Percentiles rank a stretch among this genome's conserved stretches.
These are phyloP conservation scores for Glaucidium brasilianum DNA, from an alignment of 2,113 vertebrate genomes.

Conservation along the genomic window DNA sequence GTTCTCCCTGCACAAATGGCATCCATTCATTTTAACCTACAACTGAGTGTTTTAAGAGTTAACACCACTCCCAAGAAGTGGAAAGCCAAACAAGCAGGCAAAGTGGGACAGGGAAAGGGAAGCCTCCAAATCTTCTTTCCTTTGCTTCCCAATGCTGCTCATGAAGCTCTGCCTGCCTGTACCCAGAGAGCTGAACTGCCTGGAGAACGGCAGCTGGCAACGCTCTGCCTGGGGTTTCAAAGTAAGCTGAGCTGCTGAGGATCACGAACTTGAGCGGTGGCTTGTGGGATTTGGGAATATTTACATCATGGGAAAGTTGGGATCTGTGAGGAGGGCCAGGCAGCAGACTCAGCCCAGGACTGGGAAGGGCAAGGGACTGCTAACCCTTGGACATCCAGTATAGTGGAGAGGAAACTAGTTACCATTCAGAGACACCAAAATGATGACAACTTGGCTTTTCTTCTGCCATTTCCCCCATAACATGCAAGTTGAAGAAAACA, in stretches of 20 bases:
- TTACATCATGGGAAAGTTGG: neutral
- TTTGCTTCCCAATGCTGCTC: neutral
- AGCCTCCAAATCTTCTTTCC: neutral
- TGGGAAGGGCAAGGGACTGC: neutral
- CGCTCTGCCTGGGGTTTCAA: neutral
- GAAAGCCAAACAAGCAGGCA: neutral
- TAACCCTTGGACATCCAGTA: neutral
- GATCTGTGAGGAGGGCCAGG: neutral
- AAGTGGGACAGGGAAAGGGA: neutral
- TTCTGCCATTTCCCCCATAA: neutral
- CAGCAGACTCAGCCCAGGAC: neutral
- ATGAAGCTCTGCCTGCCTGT: neutral
- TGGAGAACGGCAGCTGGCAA: neutral
- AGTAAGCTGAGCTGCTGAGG: neutral
- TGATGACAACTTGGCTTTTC: rapidly evolving
- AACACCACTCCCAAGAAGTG: neutral
- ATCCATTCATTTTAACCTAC: neutral
- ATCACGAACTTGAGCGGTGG: neutral
- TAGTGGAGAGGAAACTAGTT: neutral
- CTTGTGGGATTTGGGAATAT: neutral
- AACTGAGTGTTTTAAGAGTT: neutral
- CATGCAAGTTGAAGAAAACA: neutral
- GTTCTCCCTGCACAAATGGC: rapidly evolving
- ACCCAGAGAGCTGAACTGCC: neutral
- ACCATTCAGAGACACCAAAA: neutral